These are phyloP conservation scores for Etheostoma spectabile DNA, from an alignment of 2,113 vertebrate species.

Conservation along the genomic window DNA sequence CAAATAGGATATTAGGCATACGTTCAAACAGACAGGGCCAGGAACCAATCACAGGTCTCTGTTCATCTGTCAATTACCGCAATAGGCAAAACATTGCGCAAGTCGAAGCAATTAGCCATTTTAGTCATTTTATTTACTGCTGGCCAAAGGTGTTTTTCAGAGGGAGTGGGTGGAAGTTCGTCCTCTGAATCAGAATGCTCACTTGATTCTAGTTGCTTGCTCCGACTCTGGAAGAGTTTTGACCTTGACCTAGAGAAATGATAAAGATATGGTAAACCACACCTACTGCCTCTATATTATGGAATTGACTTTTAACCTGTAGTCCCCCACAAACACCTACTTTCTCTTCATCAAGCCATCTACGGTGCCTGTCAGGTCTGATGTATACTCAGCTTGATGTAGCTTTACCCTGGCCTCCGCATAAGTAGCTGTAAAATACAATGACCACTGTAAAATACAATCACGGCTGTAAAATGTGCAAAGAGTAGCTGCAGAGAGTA, in stretches of 20 bases:
- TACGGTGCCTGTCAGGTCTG: not conserved
- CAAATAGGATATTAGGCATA: too few relatives aligned
- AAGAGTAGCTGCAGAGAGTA: not conserved
- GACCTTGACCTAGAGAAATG: not conserved
- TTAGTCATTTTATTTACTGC: too few relatives aligned
- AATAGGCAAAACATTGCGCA: too few relatives aligned
- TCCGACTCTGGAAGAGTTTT: not conserved
- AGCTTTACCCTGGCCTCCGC: not conserved
- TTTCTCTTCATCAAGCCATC: not conserved
- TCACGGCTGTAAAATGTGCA: too few relatives aligned
- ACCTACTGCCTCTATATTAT: not conserved
- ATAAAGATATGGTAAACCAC: not conserved
- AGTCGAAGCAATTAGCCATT: too few relatives aligned
- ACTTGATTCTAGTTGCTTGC: not conserved
- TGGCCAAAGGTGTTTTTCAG: too few relatives aligned
- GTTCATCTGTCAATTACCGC: too few relatives aligned
- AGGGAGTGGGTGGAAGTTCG: too few relatives aligned
- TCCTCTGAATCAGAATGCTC: too few relatives aligned
- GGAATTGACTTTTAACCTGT: not conserved
- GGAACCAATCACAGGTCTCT: too few relatives aligned
- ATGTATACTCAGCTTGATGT: constrained; percentile 1
- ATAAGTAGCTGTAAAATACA: constrained; percentile 7
- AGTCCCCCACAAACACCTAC: not conserved
- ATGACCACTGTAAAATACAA: not conserved
- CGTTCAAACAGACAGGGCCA: too few relatives aligned